A percentile compares a stretch with the other conserved stretches of the same genome.
phyloP scores from a whole-genome alignment of 2,797 vertebrate species.

The Schizopygopsis malacanthus region DNA sequence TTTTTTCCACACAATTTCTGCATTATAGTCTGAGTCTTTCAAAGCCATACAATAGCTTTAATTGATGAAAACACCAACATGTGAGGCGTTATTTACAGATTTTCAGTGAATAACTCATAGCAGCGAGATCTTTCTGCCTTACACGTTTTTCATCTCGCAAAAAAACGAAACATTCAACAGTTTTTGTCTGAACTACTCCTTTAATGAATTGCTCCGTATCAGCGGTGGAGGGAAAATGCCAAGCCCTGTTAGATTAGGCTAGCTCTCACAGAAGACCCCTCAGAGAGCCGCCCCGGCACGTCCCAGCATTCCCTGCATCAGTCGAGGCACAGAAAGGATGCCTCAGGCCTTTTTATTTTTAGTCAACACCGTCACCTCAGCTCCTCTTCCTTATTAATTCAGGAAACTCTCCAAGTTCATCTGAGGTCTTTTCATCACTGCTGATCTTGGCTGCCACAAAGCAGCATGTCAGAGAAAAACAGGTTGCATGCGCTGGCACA shows the following conservation, averaged over 20 bases:
- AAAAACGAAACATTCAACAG: neutral
- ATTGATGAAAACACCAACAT: neutral
- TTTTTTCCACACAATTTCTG: neutral
- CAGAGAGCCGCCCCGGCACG: neutral
- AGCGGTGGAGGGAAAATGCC: neutral
- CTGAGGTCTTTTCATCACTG: conserved; percentile 70
- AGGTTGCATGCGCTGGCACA: conserved; percentile 82
- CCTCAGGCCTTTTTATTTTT: conserved; percentile 56
- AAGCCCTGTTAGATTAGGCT: conserved; percentile 17
- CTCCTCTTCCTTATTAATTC: conserved; percentile 62
- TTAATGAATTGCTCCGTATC: conserved; percentile 1
- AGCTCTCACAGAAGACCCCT: neutral
- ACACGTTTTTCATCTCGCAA: neutral
- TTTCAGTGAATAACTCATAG: neutral
- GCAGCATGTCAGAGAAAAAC: conserved; percentile 80
- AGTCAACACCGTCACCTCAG: conserved; percentile 55
- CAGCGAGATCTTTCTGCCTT: neutral
- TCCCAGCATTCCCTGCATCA: conserved; percentile 23
- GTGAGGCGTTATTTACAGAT: neutral
- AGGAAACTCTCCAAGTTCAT: conserved; percentile 71
- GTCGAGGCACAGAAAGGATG: conserved; percentile 38
- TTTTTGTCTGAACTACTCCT: neutral
- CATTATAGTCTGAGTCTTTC: neutral
- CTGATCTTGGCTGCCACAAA: conserved; percentile 75
- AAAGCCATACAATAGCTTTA: neutral